Base-by-base conservation (phyloP, 2,113 vertebrate genomes). In the Scortum barcoo region DNA sequence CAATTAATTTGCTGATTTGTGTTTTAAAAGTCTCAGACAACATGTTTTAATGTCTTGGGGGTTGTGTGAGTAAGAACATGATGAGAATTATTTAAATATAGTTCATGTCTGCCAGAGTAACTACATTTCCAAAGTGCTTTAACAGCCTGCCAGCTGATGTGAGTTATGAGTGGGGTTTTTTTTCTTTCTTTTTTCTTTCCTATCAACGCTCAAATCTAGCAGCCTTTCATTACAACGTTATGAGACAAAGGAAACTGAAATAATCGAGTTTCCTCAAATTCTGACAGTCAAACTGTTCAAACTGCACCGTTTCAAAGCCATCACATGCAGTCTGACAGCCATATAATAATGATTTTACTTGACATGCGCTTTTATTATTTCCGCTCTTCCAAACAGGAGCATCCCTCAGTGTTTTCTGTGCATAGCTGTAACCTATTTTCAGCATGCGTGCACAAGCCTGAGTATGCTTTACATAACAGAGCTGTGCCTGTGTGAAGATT, bases 21-120 rank as follows among this genome's bases (percentile, higher is more conserved):
- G 48, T 36, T 66, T 80, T 17, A 63, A 80, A 85, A 53, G 46
- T 66, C 40, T 44, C 58, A 9, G 70, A n/a, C 28, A 38, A 50
- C 22, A 20, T 46, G 7, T 72, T 76, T 36, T 13, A 40, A 66
- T 72, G 16, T 36, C 51, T 40, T 42, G 12, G 33, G 56, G 68
- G 22, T 58, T 76, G 30, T 61, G 58, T 72, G 58, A 60, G 28
- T 50, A 28, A 42, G 44, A 71, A 30, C 67, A 76, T 65, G 50
- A 48, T 42, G 36, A 30, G 38, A 86, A 42, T 76, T 33, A n/a
- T 72, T 72, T 58, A 66, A 85, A 85, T 48, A 69, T 72, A 28
- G 13, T 67, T 44, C 22, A 74, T 58, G 50, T 86, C 57, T 78
- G 38, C 53, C 58, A 24, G 66, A 71, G 16, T 33, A 57, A 62